These are phyloP conservation scores for Clarias gariepinus DNA, from an alignment of 2,113 vertebrate species.

Conservation along the genomic window DNA sequence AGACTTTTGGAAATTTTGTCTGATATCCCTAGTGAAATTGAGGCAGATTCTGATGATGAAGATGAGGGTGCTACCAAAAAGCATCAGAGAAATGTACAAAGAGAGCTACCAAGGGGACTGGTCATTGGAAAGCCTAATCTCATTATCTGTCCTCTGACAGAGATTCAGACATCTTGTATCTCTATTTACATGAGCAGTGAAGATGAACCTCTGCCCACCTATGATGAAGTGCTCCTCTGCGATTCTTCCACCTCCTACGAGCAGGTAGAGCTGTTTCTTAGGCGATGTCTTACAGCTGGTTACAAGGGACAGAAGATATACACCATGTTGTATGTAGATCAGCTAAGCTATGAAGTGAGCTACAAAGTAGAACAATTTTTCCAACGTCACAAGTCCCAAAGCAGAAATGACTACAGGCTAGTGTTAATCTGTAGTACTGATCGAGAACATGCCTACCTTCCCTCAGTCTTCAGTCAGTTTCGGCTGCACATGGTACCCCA, in stretches of 20 bases:
- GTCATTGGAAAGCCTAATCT: slow-evolving; percentile 81
- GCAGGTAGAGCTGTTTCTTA: slow-evolving; percentile 86
- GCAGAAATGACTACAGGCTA: slow-evolving; percentile 73
- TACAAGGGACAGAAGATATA: slow-evolving; percentile 75
- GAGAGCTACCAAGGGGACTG: slow-evolving; percentile 77
- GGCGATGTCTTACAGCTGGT: slow-evolving; percentile 79
- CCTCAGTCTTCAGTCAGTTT: slow-evolving; percentile 87
- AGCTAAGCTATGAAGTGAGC: slow-evolving; percentile 87
- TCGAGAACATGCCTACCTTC: slow-evolving; percentile 85
- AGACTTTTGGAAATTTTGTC: slow-evolving; percentile 75
- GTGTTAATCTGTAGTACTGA: slow-evolving; percentile 84
- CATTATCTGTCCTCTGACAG: slow-evolving; percentile 77
- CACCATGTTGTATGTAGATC: slow-evolving; percentile 83
- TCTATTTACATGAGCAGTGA: slow-evolving; percentile 86
- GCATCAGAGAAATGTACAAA: slow-evolving; percentile 45
- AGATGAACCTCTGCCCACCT: slow-evolving; percentile 78
- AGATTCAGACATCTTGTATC: slow-evolving; percentile 81
- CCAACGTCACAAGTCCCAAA: slow-evolving; percentile 70
- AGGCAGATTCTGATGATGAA: background rate
- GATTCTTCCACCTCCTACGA: slow-evolving; percentile 78
- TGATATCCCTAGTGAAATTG: background rate
- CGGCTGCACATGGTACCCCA: slow-evolving; percentile 83
- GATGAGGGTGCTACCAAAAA: background rate
- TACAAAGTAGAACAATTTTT: slow-evolving; percentile 81
- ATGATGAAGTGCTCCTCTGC: slow-evolving; percentile 90